Conservation (phyloP, 1,140 invertebrate genomes). For the Epicauta chinensis region DNA sequence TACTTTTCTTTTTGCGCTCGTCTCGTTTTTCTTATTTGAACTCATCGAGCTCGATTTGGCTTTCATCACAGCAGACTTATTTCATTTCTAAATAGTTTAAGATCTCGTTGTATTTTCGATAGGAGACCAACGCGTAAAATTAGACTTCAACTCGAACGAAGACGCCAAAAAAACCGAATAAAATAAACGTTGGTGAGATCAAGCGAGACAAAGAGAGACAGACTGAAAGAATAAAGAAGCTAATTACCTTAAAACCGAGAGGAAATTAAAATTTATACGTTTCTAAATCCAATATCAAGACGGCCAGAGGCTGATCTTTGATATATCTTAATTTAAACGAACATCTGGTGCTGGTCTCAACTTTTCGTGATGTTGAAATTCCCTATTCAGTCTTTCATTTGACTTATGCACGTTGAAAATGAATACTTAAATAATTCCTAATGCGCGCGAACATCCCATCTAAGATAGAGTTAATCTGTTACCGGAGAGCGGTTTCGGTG, state of each 20-base stretch:
- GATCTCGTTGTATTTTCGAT: no score
- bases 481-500: constrained; percentile 4
- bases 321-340: constrained; percentile 22
- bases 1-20: no score
- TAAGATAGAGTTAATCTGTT: constrained; percentile 17
- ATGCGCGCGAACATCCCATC: no score
- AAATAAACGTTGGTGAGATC: no score
- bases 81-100: background rate
- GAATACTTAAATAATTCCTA: constrained; percentile 27
- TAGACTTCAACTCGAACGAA: no score
- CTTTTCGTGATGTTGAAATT: constrained; percentile 4
- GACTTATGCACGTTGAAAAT: constrained; percentile 28
- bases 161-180: no score
- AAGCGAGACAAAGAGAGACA: no score
- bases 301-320: constrained; percentile 10
- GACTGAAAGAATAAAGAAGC: constrained; percentile 1
- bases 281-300: constrained; percentile 17
- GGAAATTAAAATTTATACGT: constrained; percentile 16
- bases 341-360: constrained; percentile 27
- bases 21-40: no score
- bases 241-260: constrained; percentile 13
- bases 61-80: constrained; percentile 12
- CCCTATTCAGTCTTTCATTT: background rate
- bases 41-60: constrained; percentile 8
- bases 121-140: no score